Base-by-base conservation (phyloP, 1,140 invertebrate genomes). In the Andricus grossulariae region DNA sequence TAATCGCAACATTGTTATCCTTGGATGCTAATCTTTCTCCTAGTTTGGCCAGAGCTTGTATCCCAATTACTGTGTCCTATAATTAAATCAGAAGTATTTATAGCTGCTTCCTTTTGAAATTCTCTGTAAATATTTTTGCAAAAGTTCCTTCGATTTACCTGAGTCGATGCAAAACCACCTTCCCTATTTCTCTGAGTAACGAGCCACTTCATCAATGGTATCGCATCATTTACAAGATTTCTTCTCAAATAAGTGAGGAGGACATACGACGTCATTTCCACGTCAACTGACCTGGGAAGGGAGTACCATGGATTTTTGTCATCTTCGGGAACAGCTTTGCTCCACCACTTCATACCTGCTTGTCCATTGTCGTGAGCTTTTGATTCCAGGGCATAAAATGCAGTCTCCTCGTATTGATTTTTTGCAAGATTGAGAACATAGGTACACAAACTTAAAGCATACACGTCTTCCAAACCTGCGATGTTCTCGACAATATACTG, bases 181-280 rank as follows among this genome's bases (percentile, higher is more conserved):
- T 94, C 92, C 0, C 93, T 90, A 88, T 97, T 98, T 76, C 96
- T 92, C 84, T 97, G 96, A 76, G 93, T 93, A 49, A 98, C 93
- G 0, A 99, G 91, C 96, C 97, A 98, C 55, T 95, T 94, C 76
- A 97, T 94, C 18, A 98, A 93, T 0, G 97, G 95, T 18, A 97
- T 88, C 0, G 95, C 94, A 81, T 97, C 95, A 39, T 93, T 90
- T 16, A 94, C 87, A 2, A 96, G 91, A 78, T 94, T 94, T 79
- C 93, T 92, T 60, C 93, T 92, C 1, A 96, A 84, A 84, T 97
- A 94, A 1, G 94, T 94, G 2, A 95, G 88, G 10, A 97, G 89
- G 0, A 94, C 96, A 91, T 98, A 99, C 0, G 97, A 93, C 0
- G 97, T 97, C 89, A 97, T 97, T 88, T 97, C 95, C n/a, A 98